Base-by-base conservation (phyloP, 2,888 invertebrate species). In the Glaucopsyche alexis region DNA sequence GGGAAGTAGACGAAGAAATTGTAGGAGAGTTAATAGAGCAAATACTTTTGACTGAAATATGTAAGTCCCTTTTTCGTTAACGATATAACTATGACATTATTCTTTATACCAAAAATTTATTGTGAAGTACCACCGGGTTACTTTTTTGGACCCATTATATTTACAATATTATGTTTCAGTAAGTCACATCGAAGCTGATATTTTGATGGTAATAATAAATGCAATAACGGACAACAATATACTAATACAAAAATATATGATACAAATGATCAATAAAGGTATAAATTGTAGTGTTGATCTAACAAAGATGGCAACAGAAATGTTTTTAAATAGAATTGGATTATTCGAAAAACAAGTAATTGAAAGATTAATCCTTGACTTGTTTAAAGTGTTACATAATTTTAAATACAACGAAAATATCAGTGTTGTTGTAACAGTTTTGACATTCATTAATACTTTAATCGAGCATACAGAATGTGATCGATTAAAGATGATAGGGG, bases 321-420 rank as follows among this genome's bases (percentile, higher is more conserved):
- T 83, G 1, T 84, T 83, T 13, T 52, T 79, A 0, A 84, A 87
- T 5, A 87, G 85, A 78, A 80, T 84, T 2, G 83, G 82, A 6
- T 47, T 89, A 0, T 88, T 84, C 40, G 76, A 80, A 0, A 71
- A 76, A 0, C 55, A 73, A 0, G 69, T 67, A 7, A 16, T 84
- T 0, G 73, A 78, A n/a, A 52, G 77, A 3, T 73, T 81, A 0
- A 66, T 77, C 0, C 6, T 72, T 1, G 73, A 77, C 11, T 14
- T 82, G 8, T 40, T 82, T 0, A 66, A 75, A n/a, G 75, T 71
- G 14, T 64, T 80, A 45, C 65, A 66, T 0, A 77, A 77, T 19
- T 47, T 70, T 0, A 77, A 77, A 55, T 49, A 80, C 75, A 66
- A 71, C 76, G 9, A 78, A 74, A 6, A 72, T 77, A 1, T 77